Conservation (phyloP, 2,888 invertebrate species). For the Scelioninae gen. 1 region DNA sequence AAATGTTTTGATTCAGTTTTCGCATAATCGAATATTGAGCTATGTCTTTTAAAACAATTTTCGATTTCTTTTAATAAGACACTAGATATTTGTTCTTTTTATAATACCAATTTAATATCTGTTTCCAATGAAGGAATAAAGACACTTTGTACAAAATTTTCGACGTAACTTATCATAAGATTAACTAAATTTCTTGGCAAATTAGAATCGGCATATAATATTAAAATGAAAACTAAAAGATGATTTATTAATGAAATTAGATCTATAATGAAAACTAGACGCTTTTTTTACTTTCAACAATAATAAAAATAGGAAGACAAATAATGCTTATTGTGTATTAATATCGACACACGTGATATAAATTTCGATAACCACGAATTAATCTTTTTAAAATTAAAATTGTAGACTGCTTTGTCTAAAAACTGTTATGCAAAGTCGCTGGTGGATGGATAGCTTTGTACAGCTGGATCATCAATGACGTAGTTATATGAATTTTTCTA, state of each 20-base stretch:
- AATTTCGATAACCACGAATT: conserved; percentile 19
- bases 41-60: conserved; percentile 40
- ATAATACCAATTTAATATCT: conserved; percentile 32
- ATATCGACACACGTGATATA: conserved; percentile 3
- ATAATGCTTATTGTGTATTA: conserved; percentile 2
- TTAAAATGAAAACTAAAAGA: conserved; percentile 50
- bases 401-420: conserved; percentile 26
- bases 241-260: conserved; percentile 31
- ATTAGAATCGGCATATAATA: conserved; percentile 47
- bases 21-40: conserved; percentile 34
- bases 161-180: conserved; percentile 29
- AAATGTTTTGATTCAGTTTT: conserved; percentile 51
- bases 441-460: conserved; percentile 25
- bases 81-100: conserved; percentile 26
- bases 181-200: conserved; percentile 46
- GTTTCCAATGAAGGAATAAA: conserved; percentile 43
- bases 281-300: background rate
- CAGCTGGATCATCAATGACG: too few relatives aligned
- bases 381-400: conserved; percentile 28
- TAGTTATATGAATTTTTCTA: too few relatives aligned
- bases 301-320: background rate
- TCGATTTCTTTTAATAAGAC: conserved; percentile 18
- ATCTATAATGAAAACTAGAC: conserved; percentile 33
- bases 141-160: conserved; percentile 35
- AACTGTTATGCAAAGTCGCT: conserved; percentile 45